A percentile compares a stretch with the other conserved stretches of the same genome.
These are phyloP conservation scores for Drosophila affinis DNA, from an alignment of 2,888 invertebrate genomes.

Conservation along the genomic window DNA sequence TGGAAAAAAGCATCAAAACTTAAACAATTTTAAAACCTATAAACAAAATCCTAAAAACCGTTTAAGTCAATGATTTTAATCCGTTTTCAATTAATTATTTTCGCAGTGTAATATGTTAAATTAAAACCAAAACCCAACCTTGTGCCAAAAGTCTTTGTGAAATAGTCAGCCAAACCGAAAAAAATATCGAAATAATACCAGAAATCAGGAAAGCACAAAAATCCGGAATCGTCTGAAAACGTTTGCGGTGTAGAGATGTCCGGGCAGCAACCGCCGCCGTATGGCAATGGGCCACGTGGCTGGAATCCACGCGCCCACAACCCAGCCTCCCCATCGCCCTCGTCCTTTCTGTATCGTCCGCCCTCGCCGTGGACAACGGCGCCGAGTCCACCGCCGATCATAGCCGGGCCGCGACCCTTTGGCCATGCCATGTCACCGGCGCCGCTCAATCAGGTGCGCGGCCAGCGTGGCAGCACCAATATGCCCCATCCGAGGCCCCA, in stretches of 20 bases:
- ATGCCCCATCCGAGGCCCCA: constrained; percentile 88
- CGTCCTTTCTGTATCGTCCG: constrained; percentile 88
- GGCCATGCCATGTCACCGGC: constrained; percentile 84
- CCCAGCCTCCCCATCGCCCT: constrained; percentile 84
- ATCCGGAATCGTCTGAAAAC: constrained; percentile 27
- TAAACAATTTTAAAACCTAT: background rate
- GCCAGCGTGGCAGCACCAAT: constrained; percentile 82
- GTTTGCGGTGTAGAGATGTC: constrained; percentile 76
- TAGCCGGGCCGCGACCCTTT: constrained; percentile 86
- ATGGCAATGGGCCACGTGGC: constrained; percentile 82
- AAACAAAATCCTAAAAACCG: background rate
- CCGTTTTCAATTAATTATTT: background rate
- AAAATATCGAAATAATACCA: constrained; percentile 22
- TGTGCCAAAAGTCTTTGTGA: constrained; percentile 42
- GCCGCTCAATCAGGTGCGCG: constrained; percentile 82
- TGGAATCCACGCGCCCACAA: constrained; percentile 82
- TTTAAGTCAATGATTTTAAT: background rate
- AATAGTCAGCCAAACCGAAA: constrained; percentile 21
- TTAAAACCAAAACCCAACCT: constrained; percentile 49
- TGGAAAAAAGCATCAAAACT: background rate
- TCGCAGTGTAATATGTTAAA: constrained; percentile 68
- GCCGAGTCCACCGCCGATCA: constrained; percentile 89
- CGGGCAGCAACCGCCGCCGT: constrained; percentile 81
- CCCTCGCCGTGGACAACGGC: constrained; percentile 88
- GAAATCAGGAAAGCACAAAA: constrained; percentile 13